Conservation (phyloP, 2,797 vertebrate genomes). For the Propithecus perrieri region DNA sequence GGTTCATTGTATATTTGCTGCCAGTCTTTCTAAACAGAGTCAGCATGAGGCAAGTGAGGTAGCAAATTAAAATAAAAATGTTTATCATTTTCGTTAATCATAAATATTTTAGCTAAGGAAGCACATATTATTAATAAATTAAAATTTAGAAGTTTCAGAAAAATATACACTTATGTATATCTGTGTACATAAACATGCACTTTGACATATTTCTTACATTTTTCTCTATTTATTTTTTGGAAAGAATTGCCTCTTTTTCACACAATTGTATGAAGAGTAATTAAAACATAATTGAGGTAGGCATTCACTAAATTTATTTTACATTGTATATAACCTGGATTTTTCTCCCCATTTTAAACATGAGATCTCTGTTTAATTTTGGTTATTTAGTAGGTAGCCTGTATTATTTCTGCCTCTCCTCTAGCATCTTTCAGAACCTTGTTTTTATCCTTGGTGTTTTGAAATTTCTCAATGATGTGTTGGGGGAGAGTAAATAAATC, state of each 20-base stretch:
- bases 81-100: neutral
- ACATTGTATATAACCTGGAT: neutral
- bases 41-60: neutral
- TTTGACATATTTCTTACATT: neutral
- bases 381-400: neutral
- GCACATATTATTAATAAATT: neutral
- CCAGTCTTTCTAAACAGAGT: neutral
- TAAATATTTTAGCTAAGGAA: neutral
- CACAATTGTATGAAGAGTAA: neutral
- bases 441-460: neutral
- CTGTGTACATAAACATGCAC: neutral
- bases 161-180: neutral
- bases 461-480: neutral
- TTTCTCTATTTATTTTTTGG: neutral
- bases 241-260: neutral
- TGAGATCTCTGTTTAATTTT: neutral
- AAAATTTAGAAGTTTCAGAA: neutral
- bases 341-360: neutral
- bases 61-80: neutral
- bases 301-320: neutral
- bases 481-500: neutral
- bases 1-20: neutral
- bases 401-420: neutral
- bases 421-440: neutral
- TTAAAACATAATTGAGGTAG: neutral